Percentiles rank a stretch among this genome's conserved stretches.
phyloP scores from a whole-genome alignment of 2,797 vertebrate genomes.

The Halcyon smyrnensis region DNA sequence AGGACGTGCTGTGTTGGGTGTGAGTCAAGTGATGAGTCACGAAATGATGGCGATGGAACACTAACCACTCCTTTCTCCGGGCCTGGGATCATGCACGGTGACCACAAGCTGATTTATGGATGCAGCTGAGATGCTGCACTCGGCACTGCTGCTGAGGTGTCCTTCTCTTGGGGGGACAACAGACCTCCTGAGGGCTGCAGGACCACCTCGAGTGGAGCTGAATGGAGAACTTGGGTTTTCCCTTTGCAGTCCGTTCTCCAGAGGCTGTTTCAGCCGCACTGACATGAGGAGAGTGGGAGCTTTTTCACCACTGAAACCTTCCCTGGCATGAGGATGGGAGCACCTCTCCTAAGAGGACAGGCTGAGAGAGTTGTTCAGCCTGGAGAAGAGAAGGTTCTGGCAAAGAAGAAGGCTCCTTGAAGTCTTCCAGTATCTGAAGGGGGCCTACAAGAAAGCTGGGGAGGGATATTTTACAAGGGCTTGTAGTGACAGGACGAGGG shows the following conservation, averaged over 20 bases:
- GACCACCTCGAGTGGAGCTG: background rate
- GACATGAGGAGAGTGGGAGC: background rate
- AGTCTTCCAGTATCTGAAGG: background rate
- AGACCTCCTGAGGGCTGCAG: background rate
- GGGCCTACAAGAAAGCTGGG: background rate
- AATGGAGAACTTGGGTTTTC: background rate
- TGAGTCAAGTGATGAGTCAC: background rate
- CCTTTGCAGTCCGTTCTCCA: background rate
- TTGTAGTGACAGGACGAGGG: background rate
- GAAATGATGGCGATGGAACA: background rate
- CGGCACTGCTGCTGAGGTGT: fast-evolving
- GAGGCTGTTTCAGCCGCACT: background rate
- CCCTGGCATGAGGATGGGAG: background rate
- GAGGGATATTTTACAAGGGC: background rate
- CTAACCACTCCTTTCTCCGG: background rate
- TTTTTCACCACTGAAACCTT: fast-evolving
- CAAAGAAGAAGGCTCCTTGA: background rate
- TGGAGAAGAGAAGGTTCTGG: background rate
- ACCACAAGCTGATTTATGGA: background rate
- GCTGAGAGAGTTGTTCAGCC: background rate
- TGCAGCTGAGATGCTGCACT: background rate
- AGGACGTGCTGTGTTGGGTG: background rate
- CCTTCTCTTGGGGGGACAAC: background rate
- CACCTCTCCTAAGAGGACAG: background rate
- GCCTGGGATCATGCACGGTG: background rate